These are phyloP conservation scores for Coremacera marginata DNA, from an alignment of 2,888 invertebrate species.

Conservation along the genomic window DNA sequence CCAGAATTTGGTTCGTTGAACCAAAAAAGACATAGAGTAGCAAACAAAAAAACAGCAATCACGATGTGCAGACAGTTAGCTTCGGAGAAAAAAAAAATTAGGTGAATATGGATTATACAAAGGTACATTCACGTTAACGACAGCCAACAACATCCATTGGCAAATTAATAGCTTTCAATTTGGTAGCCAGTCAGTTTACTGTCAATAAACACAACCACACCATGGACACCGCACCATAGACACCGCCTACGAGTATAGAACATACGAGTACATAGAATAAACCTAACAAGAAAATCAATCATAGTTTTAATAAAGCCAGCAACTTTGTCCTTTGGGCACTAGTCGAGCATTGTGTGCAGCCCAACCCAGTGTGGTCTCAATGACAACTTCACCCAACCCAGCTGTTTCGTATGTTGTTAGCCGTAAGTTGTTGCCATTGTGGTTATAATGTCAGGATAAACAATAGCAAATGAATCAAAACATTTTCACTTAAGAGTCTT, in stretches of 20 bases:
- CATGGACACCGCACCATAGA: conserved; percentile 13
- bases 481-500: no score
- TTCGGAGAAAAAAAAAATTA: background rate
- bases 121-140: background rate
- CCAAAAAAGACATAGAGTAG: background rate
- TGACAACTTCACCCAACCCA: background rate
- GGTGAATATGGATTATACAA: conserved; percentile 35
- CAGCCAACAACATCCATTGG: background rate
- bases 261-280: background rate
- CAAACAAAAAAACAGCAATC: background rate
- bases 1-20: background rate
- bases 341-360: no score
- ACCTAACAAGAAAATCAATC: conserved; percentile 26
- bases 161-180: background rate
- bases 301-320: background rate
- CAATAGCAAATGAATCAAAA: no score
- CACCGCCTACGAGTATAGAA: background rate
- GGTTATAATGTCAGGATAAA: no score
- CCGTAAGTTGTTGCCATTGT: no score
- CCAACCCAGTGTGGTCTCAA: no score
- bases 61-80: background rate
- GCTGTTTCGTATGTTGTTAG: background rate
- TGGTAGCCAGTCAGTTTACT: conserved; percentile 14
- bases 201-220: conserved; percentile 27
- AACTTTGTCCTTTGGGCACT: background rate